A percentile compares a stretch with the other conserved stretches of the same genome.
Conservation (phyloP, 2,888 invertebrate species). For the Fragum whitleyi region DNA sequence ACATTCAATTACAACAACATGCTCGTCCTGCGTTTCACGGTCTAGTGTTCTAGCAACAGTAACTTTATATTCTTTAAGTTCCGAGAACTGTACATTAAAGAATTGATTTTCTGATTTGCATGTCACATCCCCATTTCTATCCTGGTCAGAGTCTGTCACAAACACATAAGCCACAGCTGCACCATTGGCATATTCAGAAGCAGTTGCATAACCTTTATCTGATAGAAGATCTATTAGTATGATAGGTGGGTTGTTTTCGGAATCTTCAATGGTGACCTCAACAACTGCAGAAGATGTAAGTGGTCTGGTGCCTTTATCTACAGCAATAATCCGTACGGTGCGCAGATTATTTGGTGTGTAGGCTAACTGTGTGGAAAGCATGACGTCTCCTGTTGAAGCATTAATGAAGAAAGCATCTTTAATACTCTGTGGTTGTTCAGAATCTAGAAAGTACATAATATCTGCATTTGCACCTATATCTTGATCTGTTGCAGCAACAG, state of each 20-base stretch:
- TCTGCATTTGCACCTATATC: constrained; percentile 93
- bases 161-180: constrained; percentile 75
- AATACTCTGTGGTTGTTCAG: constrained; percentile 66
- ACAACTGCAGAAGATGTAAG: constrained; percentile 71
- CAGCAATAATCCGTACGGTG: constrained; percentile 72
- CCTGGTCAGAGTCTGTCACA: constrained; percentile 75
- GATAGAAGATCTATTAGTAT: constrained; percentile 75
- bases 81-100: constrained; percentile 70
- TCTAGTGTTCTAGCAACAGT: constrained; percentile 63
- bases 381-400: constrained; percentile 72
- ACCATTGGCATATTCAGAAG: constrained; percentile 74
- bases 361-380: constrained; percentile 70
- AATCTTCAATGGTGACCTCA: constrained; percentile 89
- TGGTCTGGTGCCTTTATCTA: constrained; percentile 75
- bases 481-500: constrained; percentile 92
- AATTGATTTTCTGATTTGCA: constrained; percentile 68
- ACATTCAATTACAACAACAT: constrained; percentile 69
- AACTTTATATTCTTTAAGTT: constrained; percentile 74
- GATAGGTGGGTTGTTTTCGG: constrained; percentile 97
- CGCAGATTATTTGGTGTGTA: constrained; percentile 68
- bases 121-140: constrained; percentile 76
- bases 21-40: constrained; percentile 60
- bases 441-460: constrained; percentile 85
- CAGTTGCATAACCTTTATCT: constrained; percentile 59
- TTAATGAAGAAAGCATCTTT: constrained; percentile 72